Percentiles rank a stretch among this genome's conserved stretches.
Evolutionary conservation across 2,113 vertebrate genomes (phyloP).

Genomic region (Ailuropoda melanoleuca): DNA sequence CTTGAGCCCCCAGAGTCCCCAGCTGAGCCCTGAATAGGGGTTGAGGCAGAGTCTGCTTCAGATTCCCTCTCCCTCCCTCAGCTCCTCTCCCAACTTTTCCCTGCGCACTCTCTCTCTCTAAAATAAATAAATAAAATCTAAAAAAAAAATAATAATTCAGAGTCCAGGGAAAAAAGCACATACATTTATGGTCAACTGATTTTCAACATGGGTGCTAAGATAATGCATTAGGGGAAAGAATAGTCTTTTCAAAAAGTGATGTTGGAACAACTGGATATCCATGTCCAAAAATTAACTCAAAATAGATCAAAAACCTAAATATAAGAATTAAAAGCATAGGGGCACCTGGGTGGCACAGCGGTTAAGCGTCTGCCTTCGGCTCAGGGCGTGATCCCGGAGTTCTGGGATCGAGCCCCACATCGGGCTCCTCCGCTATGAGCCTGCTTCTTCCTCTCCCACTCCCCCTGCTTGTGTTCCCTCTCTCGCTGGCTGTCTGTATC

Average conservation of each 20-base stretch:
- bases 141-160: neutral
- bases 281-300: neutral
- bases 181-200: neutral
- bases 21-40: neutral
- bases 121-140: too few relatives aligned
- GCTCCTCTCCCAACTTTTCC: neutral
- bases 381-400: too few relatives aligned
- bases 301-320: neutral
- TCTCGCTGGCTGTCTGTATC: too few relatives aligned
- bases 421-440: too few relatives aligned
- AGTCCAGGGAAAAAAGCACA: neutral
- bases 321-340: neutral
- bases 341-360: too few relatives aligned
- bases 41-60: neutral
- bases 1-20: neutral
- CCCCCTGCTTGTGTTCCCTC: too few relatives aligned
- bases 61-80: neutral
- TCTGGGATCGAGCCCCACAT: too few relatives aligned
- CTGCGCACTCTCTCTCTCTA: neutral
- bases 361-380: too few relatives aligned
- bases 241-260: neutral
- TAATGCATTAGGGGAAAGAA: neutral
- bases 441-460: too few relatives aligned
- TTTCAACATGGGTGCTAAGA: neutral
- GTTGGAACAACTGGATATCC: neutral